Evolutionary conservation across 2,888 invertebrate genomes (phyloP), one percentile per base, ranked within the genome.

Genomic region (Leucophenga maculata): DNA sequence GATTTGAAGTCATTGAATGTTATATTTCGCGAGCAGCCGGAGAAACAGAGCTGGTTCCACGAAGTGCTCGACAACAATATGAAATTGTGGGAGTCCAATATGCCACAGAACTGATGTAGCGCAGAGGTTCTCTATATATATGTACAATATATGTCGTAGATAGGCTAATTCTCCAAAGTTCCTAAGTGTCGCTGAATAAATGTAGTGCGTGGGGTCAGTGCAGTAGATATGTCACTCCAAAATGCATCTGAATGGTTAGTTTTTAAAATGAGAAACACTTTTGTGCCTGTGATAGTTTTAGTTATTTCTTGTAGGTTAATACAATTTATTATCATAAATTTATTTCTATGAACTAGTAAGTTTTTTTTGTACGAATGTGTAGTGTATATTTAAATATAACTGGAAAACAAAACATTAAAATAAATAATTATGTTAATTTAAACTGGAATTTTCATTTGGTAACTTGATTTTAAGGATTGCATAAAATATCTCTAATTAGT

Each of bases 51-150:
- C 85, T 96, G 95, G 95, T 96, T 95, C 87, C 93, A 94, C 78
- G 95, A 96, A 90, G 94, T 95, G 70, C 91, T 96, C 86, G 95
- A 95, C 89, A 96, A 96, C 91, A 94, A 94, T 89, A 92, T 95
- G 88, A 95, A 95, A 89, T 89, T 96, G 75, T 96, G 96, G 95
- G 96, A 96, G 89, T 93, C 93, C 83, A 96, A 96, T 88, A 94
- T 95, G 86, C 86, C 86, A n/a, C 82, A 84, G 74, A 85, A 80
- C 66, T 74, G 76, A 82, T 67, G 74, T 73, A 48, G 74, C 66
- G 60, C 75, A 69, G 67, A 77, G 77, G 54, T 20, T 18, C 13
- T 14, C 26, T 48, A 32, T 50, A 48, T 18, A 16, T 54, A 14
- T 39, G 46, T n/a, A n/a, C 48, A n/a, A 13, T 48, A 13, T 52